Evolutionary conservation across 2,113 vertebrate genomes (phyloP).

Genomic region (Micromys minutus): DNA sequence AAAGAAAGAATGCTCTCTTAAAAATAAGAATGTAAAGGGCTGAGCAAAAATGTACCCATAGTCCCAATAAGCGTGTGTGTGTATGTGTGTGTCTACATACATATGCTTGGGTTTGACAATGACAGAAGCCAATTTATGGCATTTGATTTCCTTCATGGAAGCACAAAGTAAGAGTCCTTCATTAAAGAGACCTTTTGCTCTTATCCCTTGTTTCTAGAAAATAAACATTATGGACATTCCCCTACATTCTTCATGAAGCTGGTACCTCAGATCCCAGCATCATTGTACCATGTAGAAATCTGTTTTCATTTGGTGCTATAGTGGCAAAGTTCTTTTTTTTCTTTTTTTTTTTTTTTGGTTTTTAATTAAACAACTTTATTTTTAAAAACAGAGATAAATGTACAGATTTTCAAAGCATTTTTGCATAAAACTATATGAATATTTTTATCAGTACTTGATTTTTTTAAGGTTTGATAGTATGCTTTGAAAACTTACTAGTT

Average conservation of each 20-base stretch:
- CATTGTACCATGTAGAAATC: neutral
- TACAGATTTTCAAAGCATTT: too few species aligned
- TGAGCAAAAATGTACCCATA: slow-evolving; percentile 31
- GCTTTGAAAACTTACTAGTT: too few species aligned
- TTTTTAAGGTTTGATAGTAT: too few species aligned
- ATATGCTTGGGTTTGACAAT: slow-evolving; percentile 24
- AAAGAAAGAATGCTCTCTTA: slow-evolving; percentile 19
- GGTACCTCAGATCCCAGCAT: neutral
- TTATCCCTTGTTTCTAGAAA: slow-evolving; percentile 12
- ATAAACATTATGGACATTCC: slow-evolving; percentile 71
- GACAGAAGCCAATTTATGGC: slow-evolving; percentile 47
- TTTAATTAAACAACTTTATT: too few species aligned
- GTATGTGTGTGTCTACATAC: neutral
- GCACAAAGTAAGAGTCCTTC: slow-evolving; percentile 60
- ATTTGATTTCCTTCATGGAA: slow-evolving; percentile 60
- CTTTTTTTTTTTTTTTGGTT: too few species aligned
- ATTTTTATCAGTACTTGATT: too few species aligned
- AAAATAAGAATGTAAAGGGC: slow-evolving; percentile 51
- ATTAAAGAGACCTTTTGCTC: slow-evolving; percentile 46
- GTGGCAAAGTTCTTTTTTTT: slow-evolving; percentile 80
- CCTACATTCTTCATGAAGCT: slow-evolving; percentile 50
- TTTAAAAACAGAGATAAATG: too few species aligned
- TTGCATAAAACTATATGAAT: too few species aligned
- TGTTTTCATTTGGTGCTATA: slow-evolving; percentile 81
- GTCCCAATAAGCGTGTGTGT: slow-evolving; percentile 26